Conservation (phyloP, 92 coral and sea anemone species). For the Anthopleura xanthogrammica region DNA sequence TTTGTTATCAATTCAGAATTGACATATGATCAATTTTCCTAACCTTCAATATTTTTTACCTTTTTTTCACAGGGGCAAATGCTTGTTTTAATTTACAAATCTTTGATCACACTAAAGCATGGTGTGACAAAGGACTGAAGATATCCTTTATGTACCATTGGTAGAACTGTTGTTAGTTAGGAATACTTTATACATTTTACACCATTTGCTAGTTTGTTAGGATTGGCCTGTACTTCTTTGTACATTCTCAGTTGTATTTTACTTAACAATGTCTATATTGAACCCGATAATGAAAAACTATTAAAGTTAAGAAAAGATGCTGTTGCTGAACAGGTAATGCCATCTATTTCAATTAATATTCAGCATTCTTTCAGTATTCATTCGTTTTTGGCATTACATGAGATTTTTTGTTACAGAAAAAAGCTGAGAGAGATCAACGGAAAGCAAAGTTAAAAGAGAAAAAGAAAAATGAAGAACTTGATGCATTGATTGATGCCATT, state of each 20-base stretch:
- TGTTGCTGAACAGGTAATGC: slow-evolving; percentile 44
- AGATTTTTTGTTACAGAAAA: slow-evolving; percentile 48
- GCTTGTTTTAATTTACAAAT: slow-evolving; percentile 67
- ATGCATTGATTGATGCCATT: slow-evolving; percentile 70
- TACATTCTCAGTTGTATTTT: background rate
- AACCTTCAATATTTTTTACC: background rate
- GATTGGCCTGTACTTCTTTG: background rate
- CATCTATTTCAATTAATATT: background rate
- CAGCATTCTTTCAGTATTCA: too few species aligned
- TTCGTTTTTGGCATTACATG: background rate
- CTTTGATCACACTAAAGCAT: slow-evolving; percentile 70
- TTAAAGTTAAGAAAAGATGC: slow-evolving; percentile 50
- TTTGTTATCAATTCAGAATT: too few species aligned
- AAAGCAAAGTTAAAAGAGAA: slow-evolving; percentile 64
- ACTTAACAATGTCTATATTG: slow-evolving; percentile 45
- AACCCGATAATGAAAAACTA: slow-evolving; percentile 56
- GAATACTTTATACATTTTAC: background rate
- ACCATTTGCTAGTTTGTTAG: too few species aligned
- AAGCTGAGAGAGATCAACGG: slow-evolving; percentile 71
- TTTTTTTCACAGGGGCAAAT: slow-evolving; percentile 61
- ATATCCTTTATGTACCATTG: slow-evolving; percentile 64
- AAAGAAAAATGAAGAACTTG: slow-evolving; percentile 48
- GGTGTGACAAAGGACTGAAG: slow-evolving; percentile 81
- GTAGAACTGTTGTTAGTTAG: background rate
- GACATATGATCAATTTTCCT: background rate